Evolutionary conservation across 1,140 invertebrate genomes (phyloP).

Genomic region (Drosophila aff.): DNA sequence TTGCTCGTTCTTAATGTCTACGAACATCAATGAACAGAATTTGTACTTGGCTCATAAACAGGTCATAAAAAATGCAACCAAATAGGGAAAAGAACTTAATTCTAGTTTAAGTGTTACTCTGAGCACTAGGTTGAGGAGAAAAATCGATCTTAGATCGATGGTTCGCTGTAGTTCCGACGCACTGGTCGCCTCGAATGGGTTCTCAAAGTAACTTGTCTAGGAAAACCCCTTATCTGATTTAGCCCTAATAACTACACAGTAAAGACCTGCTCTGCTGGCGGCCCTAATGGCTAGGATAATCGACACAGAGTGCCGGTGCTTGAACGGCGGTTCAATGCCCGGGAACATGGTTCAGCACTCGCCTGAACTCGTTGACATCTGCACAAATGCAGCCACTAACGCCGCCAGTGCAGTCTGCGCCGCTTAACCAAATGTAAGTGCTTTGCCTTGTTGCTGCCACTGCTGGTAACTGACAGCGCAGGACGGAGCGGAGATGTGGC

Average conservation of each 20-base stretch:
- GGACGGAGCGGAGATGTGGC: conserved; percentile 6
- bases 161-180: neutral
- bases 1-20: too few relatives aligned
- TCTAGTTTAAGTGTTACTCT: neutral
- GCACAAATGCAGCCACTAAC: conserved; percentile 19
- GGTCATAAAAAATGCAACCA: neutral
- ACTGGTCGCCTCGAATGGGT: too few relatives aligned
- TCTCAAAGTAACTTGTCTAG: neutral
- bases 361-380: conserved; percentile 45
- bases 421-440: conserved; percentile 30
- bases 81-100: neutral
- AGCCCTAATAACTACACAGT: conserved; percentile 10
- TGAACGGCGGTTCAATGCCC: conserved; percentile 43
- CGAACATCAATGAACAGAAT: neutral
- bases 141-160: neutral
- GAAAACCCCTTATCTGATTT: conserved; percentile 12
- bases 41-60: neutral
- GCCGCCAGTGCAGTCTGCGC: conserved; percentile 26
- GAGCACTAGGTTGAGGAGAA: neutral
- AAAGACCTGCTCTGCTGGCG: neutral
- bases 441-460: conserved; percentile 50
- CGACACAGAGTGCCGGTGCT: conserved; percentile 11
- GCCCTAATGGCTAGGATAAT: conserved; percentile 29
- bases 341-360: conserved; percentile 50
- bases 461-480: conserved; percentile 17